Evolutionary conservation across 2,797 vertebrate species (phyloP).

Genomic region (Hypotaenidia okinawae): DNA sequence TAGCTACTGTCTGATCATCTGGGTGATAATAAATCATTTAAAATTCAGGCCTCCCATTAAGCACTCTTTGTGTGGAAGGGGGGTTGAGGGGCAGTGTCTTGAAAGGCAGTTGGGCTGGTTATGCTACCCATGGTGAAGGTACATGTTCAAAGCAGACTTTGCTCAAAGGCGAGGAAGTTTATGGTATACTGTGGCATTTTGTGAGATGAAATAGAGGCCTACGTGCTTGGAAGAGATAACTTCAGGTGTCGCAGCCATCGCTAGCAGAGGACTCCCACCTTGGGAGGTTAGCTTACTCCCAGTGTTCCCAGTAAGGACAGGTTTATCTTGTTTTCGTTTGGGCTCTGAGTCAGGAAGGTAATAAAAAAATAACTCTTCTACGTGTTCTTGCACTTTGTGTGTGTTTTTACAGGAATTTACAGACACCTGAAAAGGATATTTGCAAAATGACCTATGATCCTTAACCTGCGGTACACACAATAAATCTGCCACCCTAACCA

Average conservation of each 20-base stretch:
- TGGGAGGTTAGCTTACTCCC: not conserved
- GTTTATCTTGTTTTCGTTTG: conserved; percentile 69
- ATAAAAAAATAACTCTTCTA: conserved; percentile 68
- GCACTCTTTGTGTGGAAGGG: not conserved
- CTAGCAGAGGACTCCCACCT: not conserved
- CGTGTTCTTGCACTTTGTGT: conserved; percentile 58
- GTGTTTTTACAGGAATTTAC: conserved; percentile 71
- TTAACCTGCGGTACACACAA: conserved; percentile 64
- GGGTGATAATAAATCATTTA: not conserved
- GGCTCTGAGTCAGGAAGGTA: conserved; percentile 52
- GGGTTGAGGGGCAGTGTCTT: not conserved
- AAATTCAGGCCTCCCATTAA: not conserved
- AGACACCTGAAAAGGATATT: conserved; percentile 77
- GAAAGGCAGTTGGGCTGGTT: not conserved
- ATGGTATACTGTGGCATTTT: not conserved
- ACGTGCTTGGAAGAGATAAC: not conserved
- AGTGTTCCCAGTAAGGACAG: conserved; percentile 35
- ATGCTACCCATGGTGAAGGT: not conserved
- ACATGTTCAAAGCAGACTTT: not conserved
- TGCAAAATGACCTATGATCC: conserved; percentile 73
- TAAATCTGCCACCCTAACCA: conserved; percentile 72
- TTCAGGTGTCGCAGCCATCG: not conserved
- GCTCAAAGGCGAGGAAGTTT: not conserved
- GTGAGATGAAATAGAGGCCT: not conserved
- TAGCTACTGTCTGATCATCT: not conserved